These are phyloP conservation scores for Lithosia quadra DNA, from an alignment of 2,888 invertebrate genomes.

Conservation along the genomic window DNA sequence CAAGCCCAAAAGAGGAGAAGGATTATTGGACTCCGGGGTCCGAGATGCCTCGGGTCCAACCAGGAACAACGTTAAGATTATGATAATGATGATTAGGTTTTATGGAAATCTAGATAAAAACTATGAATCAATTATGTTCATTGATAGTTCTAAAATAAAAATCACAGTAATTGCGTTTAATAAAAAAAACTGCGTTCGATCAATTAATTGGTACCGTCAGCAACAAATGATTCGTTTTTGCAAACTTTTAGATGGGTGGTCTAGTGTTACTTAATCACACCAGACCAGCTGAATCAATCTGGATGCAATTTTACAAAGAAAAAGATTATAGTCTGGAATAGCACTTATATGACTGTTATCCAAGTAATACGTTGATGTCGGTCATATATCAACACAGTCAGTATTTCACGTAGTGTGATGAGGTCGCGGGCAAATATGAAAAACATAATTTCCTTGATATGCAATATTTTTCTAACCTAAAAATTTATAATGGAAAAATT, in stretches of 20 bases:
- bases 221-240: neutral
- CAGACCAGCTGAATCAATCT: neutral
- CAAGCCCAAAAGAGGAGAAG: neutral
- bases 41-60: too few relatives aligned
- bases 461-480: too few relatives aligned
- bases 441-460: too few relatives aligned
- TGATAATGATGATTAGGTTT: neutral
- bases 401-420: neutral
- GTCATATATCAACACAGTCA: neutral
- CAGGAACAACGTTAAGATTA: too few relatives aligned
- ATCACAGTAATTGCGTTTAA: conserved; percentile 22
- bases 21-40: too few relatives aligned
- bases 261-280: too few relatives aligned
- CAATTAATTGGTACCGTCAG: conserved; percentile 42
- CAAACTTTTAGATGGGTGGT: too few relatives aligned
- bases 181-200: conserved; percentile 37
- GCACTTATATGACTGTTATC: neutral
- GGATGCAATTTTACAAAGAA: neutral
- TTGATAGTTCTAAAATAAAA: conserved; percentile 10
- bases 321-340: neutral
- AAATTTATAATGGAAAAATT: too few relatives aligned
- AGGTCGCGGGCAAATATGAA: neutral
- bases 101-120: neutral
- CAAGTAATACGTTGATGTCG: neutral
- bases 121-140: neutral